A percentile compares a stretch with the other conserved stretches of the same genome.
These are phyloP conservation scores for Chiridota heheva DNA, from an alignment of 35 echinoderm and acorn worm species.

Conservation along the genomic window DNA sequence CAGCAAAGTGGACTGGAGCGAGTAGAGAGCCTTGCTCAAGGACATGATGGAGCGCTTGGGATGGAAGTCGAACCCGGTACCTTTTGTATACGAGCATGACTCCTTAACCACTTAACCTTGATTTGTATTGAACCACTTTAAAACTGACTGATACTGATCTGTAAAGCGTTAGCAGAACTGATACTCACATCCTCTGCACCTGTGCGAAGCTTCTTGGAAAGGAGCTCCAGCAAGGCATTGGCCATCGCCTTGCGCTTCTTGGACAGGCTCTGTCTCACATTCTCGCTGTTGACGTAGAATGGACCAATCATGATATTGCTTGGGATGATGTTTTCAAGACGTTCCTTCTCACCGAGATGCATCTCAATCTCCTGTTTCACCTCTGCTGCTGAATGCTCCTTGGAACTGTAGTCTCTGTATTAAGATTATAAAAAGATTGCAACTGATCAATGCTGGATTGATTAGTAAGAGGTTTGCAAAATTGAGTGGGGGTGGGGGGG, in stretches of 20 bases:
- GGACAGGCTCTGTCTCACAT: slow-evolving; percentile 81
- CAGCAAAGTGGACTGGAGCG: no score
- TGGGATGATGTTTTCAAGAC: slow-evolving; percentile 86
- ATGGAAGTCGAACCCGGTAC: no score
- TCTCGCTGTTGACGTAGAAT: slow-evolving; percentile 97
- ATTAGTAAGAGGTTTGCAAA: no score
- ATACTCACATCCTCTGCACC: slow-evolving; percentile 97
- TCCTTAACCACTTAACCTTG: no score
- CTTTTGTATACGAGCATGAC: no score
- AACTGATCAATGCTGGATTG: no score
- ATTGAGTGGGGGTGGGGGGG: no score
- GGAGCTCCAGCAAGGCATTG: slow-evolving; percentile 94
- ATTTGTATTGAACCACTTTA: no score
- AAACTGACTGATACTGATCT: neutral
- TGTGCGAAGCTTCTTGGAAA: slow-evolving; percentile 89
- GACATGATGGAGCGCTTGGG: no score
- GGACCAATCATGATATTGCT: slow-evolving; percentile 94
- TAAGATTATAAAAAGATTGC: neutral
- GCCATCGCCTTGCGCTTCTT: slow-evolving; percentile 98
- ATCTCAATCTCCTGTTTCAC: slow-evolving; percentile 99
- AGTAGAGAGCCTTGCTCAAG: no score
- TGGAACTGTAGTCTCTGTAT: slow-evolving; percentile 85
- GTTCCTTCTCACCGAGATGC: slow-evolving; percentile 80
- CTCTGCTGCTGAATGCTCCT: slow-evolving; percentile 89
- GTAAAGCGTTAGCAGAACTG: neutral